Conservation (phyloP, 2,797 vertebrate genomes). For the Rhinella marina region DNA sequence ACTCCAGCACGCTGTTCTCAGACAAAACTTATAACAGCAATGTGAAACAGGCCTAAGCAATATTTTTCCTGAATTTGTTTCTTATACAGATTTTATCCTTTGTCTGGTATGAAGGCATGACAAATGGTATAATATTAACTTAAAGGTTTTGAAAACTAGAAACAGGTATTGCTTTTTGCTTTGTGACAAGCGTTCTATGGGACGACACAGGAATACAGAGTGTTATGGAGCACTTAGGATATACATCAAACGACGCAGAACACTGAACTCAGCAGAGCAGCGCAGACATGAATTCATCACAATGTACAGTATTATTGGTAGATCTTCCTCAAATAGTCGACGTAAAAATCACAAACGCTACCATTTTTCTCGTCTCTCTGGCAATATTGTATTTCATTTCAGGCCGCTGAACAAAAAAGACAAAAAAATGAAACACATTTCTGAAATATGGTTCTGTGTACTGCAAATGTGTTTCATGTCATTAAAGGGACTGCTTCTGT, state of each 20-base stretch:
- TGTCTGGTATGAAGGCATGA: slow-evolving; percentile 24
- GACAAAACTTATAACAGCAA: too few species aligned
- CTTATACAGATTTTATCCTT: neutral
- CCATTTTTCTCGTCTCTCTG: slow-evolving; percentile 29
- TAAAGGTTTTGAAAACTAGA: slow-evolving; percentile 37
- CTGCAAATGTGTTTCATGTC: neutral
- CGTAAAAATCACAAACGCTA: slow-evolving; percentile 24
- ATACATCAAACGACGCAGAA: slow-evolving; percentile 51
- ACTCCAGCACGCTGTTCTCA: too few species aligned
- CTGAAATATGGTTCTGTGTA: slow-evolving; percentile 2
- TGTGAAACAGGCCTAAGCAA: neutral
- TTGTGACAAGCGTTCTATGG: slow-evolving; percentile 48
- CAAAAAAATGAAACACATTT: neutral
- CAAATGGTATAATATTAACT: slow-evolving; percentile 36
- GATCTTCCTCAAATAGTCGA: slow-evolving; percentile 17
- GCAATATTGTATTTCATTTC: slow-evolving; percentile 44
- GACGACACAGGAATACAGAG: slow-evolving; percentile 38
- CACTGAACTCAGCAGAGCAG: slow-evolving; percentile 21
- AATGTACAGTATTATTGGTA: slow-evolving; percentile 35
- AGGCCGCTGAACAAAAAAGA: neutral
- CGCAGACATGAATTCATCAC: slow-evolving; percentile 50
- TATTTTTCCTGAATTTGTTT: neutral
- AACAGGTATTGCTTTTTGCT: slow-evolving; percentile 50
- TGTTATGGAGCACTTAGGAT: slow-evolving; percentile 42
- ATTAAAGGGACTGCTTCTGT: too few species aligned